A percentile compares a stretch with the other conserved stretches of the same genome.
Conservation (phyloP, 2,797 vertebrate species). For the Myotis vivesi region DNA sequence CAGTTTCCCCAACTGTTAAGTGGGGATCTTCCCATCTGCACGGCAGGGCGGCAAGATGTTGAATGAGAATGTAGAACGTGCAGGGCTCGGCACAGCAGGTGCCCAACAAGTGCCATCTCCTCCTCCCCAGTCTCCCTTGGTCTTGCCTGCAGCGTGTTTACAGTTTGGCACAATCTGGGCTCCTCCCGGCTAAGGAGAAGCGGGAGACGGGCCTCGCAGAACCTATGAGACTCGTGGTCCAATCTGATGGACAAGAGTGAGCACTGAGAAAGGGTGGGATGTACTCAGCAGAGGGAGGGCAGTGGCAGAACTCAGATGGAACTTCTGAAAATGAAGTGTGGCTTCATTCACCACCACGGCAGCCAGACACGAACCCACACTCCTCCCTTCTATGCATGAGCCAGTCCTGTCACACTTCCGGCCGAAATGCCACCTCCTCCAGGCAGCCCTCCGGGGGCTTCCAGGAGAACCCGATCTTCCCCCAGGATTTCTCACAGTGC, state of each 20-base stretch:
- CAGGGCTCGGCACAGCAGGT: not conserved
- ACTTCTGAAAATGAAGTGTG: not conserved
- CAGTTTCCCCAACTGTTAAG: not conserved
- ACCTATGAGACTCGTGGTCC: not conserved
- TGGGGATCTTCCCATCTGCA: too few relatives aligned
- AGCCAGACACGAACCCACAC: accelerated
- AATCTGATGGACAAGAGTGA: not conserved
- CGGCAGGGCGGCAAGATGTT: not conserved
- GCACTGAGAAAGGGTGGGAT: not conserved
- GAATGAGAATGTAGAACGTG: accelerated
- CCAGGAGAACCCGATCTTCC: not conserved
- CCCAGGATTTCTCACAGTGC: not conserved
- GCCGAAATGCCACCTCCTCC: not conserved
- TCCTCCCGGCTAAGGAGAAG: not conserved
- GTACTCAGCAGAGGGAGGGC: not conserved
- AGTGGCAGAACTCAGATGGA: not conserved
- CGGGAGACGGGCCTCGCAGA: not conserved
- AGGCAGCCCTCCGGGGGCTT: not conserved
- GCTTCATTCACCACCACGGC: not conserved
- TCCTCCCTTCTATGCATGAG: not conserved
- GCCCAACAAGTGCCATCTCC: accelerated
- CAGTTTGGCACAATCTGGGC: not conserved
- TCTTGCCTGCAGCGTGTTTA: not conserved
- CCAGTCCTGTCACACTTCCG: not conserved
- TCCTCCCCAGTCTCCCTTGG: not conserved